Evolutionary conservation across 2,797 vertebrate genomes (phyloP), one percentile per base, ranked within the genome.

Genomic region (Diplodus puntazzo): DNA sequence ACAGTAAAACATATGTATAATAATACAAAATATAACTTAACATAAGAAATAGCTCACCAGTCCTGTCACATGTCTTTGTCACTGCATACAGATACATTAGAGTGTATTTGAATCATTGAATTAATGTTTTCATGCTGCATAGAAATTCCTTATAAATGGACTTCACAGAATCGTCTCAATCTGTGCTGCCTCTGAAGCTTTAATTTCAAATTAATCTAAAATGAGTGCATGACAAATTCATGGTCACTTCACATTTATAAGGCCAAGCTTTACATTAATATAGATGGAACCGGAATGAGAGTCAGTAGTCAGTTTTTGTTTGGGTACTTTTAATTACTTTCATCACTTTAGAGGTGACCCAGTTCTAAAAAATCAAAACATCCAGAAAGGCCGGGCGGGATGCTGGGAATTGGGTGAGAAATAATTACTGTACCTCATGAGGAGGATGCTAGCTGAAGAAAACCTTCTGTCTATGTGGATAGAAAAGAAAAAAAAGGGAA

Each of bases 271-370:
- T 60, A 55, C 46, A 54, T 73, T 34, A 8, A 71, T 67, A 52
- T 65, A 63, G 76, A 62, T 34, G 8, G 20, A 72, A 57, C n/a
- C 55, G 25, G 71, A 81, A 53, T 42, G 46, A 64, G 46, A 72
- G 14, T 69, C 39, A 58, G 18, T 53, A 4, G 30, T 2, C 11
- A 21, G 14, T 53, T 76, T 63, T 59, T 52, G 49, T 71, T 77
- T 74, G 30, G 20, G 12, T 46, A 11, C 27, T 69, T 50, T 75
- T 79, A 74, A 87, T 85, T 88, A 55, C 74, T 77, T 79, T 69
- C 46, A 78, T 61, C 12, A 67, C 17, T 86, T 79, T 75, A 54
- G 79, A 75, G 78, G 77, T 86, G 75, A 84, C 80, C 83, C 60
- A 74, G 17, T 83, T 74, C 25, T 57, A 60, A 77, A 81, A 74